Percentiles rank a stretch among this genome's conserved stretches.
phyloP scores from a whole-genome alignment of 2,888 invertebrate genomes.

The Dione juno region DNA sequence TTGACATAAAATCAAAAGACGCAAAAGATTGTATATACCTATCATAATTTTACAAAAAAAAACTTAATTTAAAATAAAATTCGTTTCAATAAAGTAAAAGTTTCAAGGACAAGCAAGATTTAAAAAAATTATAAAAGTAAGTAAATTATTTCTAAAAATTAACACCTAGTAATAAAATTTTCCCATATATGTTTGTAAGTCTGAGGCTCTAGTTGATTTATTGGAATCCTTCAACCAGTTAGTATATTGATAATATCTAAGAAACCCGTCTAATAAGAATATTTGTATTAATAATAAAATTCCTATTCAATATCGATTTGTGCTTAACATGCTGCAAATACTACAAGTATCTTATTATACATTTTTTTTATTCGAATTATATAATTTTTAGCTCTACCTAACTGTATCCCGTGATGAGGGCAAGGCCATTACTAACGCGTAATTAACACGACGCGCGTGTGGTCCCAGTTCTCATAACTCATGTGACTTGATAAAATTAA shows the following conservation, averaged over 20 bases:
- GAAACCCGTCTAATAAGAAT: neutral
- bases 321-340: neutral
- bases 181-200: neutral
- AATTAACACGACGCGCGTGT: slow-evolving; percentile 79
- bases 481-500: slow-evolving; percentile 83
- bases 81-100: neutral
- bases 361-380: neutral
- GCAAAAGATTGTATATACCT: neutral
- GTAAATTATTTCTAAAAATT: neutral
- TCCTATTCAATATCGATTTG: neutral
- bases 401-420: slow-evolving; percentile 25
- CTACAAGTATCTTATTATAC: neutral
- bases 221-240: neutral
- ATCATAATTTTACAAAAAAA: neutral
- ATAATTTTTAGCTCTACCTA: slow-evolving; percentile 15
- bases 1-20: slow-evolving; percentile 25
- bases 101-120: too few species aligned
- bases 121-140: neutral
- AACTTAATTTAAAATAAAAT: too few species aligned
- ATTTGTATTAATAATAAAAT: neutral
- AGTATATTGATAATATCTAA: neutral
- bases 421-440: slow-evolving; percentile 63
- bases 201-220: neutral
- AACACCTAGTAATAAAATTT: neutral
- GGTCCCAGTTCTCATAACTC: slow-evolving; percentile 80